Evolutionary conservation across 2,113 vertebrate genomes (phyloP).

Genomic region (Cnemophilus loriae): DNA sequence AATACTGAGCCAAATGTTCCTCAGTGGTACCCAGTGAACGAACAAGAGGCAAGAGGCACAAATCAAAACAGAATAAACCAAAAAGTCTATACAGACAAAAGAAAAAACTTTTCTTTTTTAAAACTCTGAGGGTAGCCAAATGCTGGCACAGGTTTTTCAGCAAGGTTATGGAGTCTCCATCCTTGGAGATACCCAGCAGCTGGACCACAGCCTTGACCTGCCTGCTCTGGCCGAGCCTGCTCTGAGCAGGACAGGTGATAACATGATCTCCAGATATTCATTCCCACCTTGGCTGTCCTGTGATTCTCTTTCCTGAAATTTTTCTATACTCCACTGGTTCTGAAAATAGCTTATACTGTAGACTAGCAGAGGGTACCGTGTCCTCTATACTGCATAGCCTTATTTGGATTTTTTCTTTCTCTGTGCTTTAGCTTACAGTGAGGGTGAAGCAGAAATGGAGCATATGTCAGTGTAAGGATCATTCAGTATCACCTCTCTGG

Average conservation of each 20-base stretch:
- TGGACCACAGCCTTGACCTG: not conserved
- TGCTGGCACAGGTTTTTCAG: not conserved
- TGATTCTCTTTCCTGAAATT: not conserved
- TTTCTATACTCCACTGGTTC: not conserved
- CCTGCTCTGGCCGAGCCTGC: not conserved
- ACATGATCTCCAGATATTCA: not conserved
- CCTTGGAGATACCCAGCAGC: not conserved
- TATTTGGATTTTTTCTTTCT: not conserved
- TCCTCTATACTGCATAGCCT: not conserved
- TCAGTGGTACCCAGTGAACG: not conserved
- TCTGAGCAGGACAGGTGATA: not conserved
- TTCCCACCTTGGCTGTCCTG: not conserved
- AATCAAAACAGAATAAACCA: not conserved
- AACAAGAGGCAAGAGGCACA: not conserved
- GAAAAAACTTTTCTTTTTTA: not conserved
- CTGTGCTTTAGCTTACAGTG: not conserved
- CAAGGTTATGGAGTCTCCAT: not conserved
- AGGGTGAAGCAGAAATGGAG: not conserved
- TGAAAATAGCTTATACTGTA: not conserved
- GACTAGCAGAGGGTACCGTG: not conserved
- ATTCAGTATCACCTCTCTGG: not conserved
- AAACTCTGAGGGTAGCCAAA: not conserved
- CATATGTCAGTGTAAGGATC: not conserved
- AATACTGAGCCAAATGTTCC: not conserved
- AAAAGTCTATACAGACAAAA: not conserved